These are phyloP conservation scores for Electrophaes corylata DNA, from an alignment of 2,888 invertebrate species.

Conservation along the genomic window DNA sequence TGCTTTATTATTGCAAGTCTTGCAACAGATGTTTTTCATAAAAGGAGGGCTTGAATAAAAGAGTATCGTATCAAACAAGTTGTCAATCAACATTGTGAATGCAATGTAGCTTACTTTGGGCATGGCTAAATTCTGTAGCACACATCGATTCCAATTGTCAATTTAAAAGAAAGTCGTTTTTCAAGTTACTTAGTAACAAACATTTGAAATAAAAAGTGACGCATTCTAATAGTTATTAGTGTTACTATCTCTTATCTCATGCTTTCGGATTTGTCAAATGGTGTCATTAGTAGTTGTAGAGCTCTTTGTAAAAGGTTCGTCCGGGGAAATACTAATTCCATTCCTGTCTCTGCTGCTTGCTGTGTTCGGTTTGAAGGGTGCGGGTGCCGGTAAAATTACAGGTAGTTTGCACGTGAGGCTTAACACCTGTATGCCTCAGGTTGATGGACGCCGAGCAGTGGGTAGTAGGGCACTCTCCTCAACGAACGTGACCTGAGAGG, in stretches of 20 bases:
- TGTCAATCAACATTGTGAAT: constrained; percentile 9
- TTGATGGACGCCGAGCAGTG: not conserved
- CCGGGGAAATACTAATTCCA: too few relatives aligned
- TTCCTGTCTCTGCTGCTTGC: too few relatives aligned
- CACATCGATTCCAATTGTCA: constrained; percentile 1
- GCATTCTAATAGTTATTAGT: too few relatives aligned
- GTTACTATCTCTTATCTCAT: too few relatives aligned
- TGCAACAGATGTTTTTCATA: constrained; percentile 14
- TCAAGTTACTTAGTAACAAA: constrained; percentile 2
- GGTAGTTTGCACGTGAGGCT: too few relatives aligned
- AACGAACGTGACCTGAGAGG: not conserved
- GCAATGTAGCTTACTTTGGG: not conserved
- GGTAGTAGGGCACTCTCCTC: not conserved
- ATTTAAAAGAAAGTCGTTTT: constrained; percentile 13
- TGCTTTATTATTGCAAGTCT: constrained; percentile 11
- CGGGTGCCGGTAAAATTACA: not conserved
- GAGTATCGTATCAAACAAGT: constrained; percentile 12
- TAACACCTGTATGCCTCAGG: not conserved
- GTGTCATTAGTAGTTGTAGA: too few relatives aligned
- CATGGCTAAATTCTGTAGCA: not conserved
- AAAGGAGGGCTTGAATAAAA: constrained; percentile 8
- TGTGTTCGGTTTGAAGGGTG: too few relatives aligned
- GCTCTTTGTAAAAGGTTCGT: too few relatives aligned
- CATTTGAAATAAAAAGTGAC: not conserved
- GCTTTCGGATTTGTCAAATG: too few relatives aligned